These are phyloP conservation scores for Nerophis ophidion DNA, from an alignment of 2,113 vertebrate species.

Conservation along the genomic window DNA sequence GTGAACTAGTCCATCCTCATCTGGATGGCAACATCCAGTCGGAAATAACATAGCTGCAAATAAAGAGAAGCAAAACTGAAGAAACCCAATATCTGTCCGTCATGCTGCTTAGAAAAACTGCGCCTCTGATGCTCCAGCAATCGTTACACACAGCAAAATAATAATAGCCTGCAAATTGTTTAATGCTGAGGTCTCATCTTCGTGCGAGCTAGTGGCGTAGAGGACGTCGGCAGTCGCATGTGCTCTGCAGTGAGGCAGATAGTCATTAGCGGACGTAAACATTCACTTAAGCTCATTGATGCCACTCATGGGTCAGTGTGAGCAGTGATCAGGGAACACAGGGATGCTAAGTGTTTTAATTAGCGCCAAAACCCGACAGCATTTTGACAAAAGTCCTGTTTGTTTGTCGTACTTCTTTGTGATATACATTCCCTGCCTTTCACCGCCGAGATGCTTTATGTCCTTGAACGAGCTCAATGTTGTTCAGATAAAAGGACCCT, in stretches of 20 bases:
- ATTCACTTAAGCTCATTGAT: constrained; percentile 68
- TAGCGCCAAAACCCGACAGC: constrained; percentile 65
- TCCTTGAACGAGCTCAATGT: constrained; percentile 4
- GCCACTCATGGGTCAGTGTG: constrained; percentile 62
- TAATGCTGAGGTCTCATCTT: constrained; percentile 22
- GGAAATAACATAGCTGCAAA: neutral
- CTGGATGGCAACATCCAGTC: neutral
- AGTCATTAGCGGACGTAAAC: constrained; percentile 72
- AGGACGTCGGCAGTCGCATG: constrained; percentile 39
- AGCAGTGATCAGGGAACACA: constrained; percentile 58
- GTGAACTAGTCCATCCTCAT: constrained; percentile 6
- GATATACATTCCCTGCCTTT: neutral
- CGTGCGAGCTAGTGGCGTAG: constrained; percentile 22
- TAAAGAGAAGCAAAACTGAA: neutral
- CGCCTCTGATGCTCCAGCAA: neutral
- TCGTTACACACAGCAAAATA: constrained; percentile 17
- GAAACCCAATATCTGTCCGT: neutral
- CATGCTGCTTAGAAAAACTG: neutral
- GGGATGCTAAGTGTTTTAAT: constrained; percentile 69
- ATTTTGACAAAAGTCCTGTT: constrained; percentile 36
- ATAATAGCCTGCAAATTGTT: constrained; percentile 25
- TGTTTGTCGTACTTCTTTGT: constrained; percentile 3
- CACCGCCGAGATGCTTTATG: constrained; percentile 5
- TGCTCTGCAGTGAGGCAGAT: constrained; percentile 59
- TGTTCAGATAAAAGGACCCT: constrained; percentile 14